Percentiles rank a stretch among this genome's conserved stretches.
phyloP scores from a whole-genome alignment of 2,113 vertebrate genomes.

The Rhegmatorhina hoffmannsi region DNA sequence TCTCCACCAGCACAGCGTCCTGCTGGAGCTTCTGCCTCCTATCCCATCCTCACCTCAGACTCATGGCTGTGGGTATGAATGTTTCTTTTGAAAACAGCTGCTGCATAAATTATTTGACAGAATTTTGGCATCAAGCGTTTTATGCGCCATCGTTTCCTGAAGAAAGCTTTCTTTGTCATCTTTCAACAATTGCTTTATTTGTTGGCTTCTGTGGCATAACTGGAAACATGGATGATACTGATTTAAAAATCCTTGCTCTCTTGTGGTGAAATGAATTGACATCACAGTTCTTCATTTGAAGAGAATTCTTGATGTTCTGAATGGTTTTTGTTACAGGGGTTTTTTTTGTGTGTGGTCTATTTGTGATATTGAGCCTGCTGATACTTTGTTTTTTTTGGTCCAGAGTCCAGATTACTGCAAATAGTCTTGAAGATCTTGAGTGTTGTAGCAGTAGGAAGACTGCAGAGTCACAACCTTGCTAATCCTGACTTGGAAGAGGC shows the following conservation, averaged over 20 bases:
- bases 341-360: background rate
- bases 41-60: slow-evolving; percentile 16
- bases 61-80: background rate
- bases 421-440: background rate
- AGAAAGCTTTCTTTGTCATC: slow-evolving; percentile 61
- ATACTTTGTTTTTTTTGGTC: background rate
- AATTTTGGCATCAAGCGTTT: slow-evolving; percentile 46
- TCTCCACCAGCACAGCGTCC: background rate
- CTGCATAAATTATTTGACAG: slow-evolving; percentile 51
- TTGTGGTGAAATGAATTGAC: background rate
- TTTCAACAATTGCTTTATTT: slow-evolving; percentile 60
- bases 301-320: background rate
- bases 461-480: background rate
- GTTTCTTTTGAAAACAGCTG: slow-evolving; percentile 65
- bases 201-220: slow-evolving; percentile 14
- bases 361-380: background rate
- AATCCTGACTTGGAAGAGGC: background rate
- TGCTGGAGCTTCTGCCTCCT: background rate
- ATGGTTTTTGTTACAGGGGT: background rate
- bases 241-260: background rate
- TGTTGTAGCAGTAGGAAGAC: background rate
- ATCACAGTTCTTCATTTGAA: background rate
- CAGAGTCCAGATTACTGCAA: background rate
- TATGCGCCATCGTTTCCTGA: slow-evolving; percentile 11
- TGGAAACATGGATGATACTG: background rate